Percentiles rank a stretch among this genome's conserved stretches.
phyloP scores from a whole-genome alignment of 2,888 invertebrate genomes.

The Fabriciana adippe region DNA sequence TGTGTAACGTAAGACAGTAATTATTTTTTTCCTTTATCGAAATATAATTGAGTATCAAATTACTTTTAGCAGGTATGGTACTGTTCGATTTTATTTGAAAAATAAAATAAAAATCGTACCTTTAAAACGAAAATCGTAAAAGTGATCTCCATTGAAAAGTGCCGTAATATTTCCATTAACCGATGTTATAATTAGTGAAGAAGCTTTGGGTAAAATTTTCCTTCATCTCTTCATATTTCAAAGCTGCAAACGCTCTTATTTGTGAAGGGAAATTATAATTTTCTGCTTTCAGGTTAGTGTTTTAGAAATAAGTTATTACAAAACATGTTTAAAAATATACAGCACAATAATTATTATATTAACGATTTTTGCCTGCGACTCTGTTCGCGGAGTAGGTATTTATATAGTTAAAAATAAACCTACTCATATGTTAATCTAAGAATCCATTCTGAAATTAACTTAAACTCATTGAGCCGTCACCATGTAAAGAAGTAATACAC shows the following conservation, averaged over 20 bases:
- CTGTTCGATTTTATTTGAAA: constrained; percentile 11
- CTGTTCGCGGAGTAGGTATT: background rate
- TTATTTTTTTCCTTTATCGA: background rate
- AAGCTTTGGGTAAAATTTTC: constrained; percentile 4
- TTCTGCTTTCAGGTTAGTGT: constrained; percentile 7
- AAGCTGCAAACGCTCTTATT: constrained; percentile 2
- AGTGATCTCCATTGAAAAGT: constrained; percentile 21
- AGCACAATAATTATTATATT: background rate
- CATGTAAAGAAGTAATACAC: no score
- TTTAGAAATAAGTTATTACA: constrained; percentile 4
- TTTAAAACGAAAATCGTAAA: constrained; percentile 14
- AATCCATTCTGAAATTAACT: no score
- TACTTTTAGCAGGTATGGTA: background rate
- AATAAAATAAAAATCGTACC: constrained; percentile 11
- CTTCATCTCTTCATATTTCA: constrained; percentile 12
- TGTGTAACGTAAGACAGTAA: background rate
- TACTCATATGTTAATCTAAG: no score
- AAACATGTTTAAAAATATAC: background rate
- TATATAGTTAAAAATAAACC: no score
- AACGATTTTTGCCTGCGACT: background rate
- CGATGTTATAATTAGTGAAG: constrained; percentile 22
- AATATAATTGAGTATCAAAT: background rate
- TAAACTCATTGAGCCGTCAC: no score
- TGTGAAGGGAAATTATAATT: constrained; percentile 6
- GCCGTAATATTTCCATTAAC: constrained; percentile 21